Conservation (phyloP, 2,113 vertebrate genomes). For the Mohoua ochrocephala region DNA sequence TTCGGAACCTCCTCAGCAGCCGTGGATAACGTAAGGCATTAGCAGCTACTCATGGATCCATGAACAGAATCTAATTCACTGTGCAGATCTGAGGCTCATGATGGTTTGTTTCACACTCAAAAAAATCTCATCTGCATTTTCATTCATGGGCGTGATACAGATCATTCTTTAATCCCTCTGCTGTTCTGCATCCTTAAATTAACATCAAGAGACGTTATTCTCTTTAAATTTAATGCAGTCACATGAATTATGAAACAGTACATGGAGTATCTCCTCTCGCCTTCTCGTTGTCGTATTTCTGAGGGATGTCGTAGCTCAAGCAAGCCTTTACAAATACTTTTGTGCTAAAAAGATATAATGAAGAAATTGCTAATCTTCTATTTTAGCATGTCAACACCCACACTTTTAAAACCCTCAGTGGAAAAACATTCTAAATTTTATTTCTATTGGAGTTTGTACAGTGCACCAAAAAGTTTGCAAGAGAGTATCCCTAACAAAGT, state of each 20-base stretch:
- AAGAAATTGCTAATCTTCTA: not conserved
- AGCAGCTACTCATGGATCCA: not conserved
- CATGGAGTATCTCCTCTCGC: not conserved
- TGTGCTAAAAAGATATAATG: not conserved
- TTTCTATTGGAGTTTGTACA: not conserved
- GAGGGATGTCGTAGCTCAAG: not conserved
- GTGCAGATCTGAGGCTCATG: not conserved
- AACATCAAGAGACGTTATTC: not conserved
- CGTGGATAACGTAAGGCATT: not conserved
- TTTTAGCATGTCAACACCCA: not conserved
- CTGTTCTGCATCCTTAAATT: not conserved
- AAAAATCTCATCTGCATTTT: not conserved
- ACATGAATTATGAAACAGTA: conserved; percentile 13
- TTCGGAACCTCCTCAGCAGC: not conserved
- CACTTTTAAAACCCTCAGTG: not conserved
- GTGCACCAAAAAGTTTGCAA: not conserved
- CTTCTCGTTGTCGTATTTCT: not conserved
- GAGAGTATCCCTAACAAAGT: not conserved
- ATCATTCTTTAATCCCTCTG: conserved; percentile 4
- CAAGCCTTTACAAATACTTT: not conserved
- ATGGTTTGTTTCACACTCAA: not conserved
- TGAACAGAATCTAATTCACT: not conserved
- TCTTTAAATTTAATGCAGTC: conserved; percentile 2
- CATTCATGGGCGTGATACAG: not conserved
- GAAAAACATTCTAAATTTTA: not conserved